These are phyloP conservation scores for Pampusana beccarii DNA, from an alignment of 2,113 vertebrate genomes.

Conservation along the genomic window DNA sequence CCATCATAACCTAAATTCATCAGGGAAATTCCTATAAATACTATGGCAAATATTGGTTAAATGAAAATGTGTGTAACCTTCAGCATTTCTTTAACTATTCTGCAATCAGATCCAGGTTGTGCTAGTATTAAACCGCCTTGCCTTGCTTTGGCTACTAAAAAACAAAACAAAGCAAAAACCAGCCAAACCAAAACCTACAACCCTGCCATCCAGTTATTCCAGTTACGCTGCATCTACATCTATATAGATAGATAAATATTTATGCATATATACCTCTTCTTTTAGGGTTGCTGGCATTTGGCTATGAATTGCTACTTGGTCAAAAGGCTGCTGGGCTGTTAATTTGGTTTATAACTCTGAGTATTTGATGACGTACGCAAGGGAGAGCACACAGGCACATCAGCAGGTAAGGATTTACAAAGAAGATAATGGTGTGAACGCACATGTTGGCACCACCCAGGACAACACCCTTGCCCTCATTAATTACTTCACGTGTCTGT, in stretches of 20 bases:
- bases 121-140: background rate
- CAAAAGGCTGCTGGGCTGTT: background rate
- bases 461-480: background rate
- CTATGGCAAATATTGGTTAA: slow-evolving; percentile 1
- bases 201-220: background rate
- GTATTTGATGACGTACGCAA: background rate
- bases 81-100: background rate
- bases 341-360: background rate
- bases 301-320: background rate
- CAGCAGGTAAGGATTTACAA: background rate
- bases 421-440: background rate
- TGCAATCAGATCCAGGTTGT: background rate
- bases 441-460: background rate
- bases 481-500: background rate
- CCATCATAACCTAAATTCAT: slow-evolving; percentile 9
- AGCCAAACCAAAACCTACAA: background rate
- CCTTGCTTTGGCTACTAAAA: background rate
- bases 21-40: slow-evolving; percentile 22
- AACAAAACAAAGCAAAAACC: background rate
- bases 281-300: background rate
- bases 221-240: background rate
- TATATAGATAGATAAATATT: no score
- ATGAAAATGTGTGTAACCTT: background rate
- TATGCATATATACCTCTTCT: no score
- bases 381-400: background rate